A percentile compares a stretch with the other conserved stretches of the same genome.
phyloP scores from a whole-genome alignment of 2,888 invertebrate genomes.

The Heterodera filipjevi region DNA sequence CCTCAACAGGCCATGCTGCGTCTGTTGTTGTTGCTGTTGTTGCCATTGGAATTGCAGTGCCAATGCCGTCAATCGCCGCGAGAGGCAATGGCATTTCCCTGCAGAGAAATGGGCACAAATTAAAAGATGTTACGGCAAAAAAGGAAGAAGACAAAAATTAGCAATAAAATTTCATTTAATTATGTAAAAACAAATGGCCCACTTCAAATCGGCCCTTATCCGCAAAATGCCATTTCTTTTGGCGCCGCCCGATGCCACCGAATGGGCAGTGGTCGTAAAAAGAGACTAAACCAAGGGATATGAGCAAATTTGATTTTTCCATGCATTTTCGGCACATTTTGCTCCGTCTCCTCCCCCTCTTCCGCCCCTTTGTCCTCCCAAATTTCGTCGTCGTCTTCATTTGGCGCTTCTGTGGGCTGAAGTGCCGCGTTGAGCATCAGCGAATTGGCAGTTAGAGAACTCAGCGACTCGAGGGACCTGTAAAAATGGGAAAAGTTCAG shows the following conservation, averaged over 20 bases:
- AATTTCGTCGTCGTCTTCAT: not conserved
- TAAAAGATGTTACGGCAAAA: not conserved
- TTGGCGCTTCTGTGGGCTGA: not conserved
- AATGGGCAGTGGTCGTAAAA: not conserved
- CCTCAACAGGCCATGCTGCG: not conserved
- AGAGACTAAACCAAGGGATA: not conserved
- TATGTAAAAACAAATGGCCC: not conserved
- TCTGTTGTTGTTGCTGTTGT: not conserved
- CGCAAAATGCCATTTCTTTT: not conserved
- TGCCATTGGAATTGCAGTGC: not conserved
- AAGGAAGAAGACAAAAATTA: too few species aligned
- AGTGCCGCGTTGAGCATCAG: constrained; percentile 32
- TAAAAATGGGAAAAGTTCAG: too few species aligned
- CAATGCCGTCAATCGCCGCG: not conserved
- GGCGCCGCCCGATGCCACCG: not conserved
- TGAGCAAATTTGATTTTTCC: not conserved
- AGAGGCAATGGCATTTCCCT: constrained; percentile 4
- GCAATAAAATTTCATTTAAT: not conserved
- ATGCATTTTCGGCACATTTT: not conserved
- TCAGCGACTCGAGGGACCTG: constrained; percentile 30
- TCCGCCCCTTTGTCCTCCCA: not conserved
- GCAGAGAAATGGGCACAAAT: not conserved
- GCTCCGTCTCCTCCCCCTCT: not conserved
- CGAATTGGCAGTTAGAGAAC: constrained; percentile 30
- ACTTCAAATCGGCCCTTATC: constrained; percentile 20